Evolutionary conservation across 2,113 vertebrate genomes (phyloP).

Genomic region (Austrofundulus limnaeus): DNA sequence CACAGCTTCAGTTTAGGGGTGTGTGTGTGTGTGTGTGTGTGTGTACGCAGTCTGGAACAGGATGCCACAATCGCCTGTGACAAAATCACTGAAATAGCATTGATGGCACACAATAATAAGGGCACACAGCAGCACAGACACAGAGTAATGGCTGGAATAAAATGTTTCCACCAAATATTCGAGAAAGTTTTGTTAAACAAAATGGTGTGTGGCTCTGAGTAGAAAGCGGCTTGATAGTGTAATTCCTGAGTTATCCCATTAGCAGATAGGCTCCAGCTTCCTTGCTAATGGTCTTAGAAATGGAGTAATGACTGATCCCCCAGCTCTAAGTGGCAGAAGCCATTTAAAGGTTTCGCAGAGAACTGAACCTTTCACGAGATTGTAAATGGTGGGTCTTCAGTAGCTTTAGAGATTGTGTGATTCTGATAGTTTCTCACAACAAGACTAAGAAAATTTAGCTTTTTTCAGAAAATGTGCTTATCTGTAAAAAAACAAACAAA

Average conservation of each 20-base stretch:
- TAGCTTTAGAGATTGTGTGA: constrained; percentile 2
- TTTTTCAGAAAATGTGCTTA: background rate
- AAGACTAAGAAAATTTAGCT: background rate
- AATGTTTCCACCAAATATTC: constrained; percentile 5
- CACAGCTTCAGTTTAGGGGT: constrained; percentile 38
- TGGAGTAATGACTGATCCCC: constrained; percentile 37
- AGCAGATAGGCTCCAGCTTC: constrained; percentile 46
- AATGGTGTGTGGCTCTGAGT: constrained; percentile 17
- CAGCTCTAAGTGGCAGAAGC: constrained; percentile 43
- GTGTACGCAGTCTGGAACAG: constrained; percentile 1
- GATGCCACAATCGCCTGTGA: constrained; percentile 28
- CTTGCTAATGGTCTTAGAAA: constrained; percentile 55
- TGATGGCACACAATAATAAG: constrained; percentile 31
- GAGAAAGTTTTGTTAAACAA: background rate
- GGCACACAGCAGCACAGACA: constrained; percentile 3
- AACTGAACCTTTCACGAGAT: constrained; percentile 37
- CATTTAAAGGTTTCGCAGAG: constrained; percentile 40
- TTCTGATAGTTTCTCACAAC: constrained; percentile 2
- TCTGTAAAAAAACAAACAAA: too few species aligned
- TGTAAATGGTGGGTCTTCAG: constrained; percentile 2
- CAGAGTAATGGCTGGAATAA: background rate
- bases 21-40: constrained; percentile 10
- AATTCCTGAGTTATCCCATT: constrained; percentile 55
- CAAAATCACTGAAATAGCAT: constrained; percentile 31
- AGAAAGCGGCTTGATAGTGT: constrained; percentile 51